phyloP scores from a whole-genome alignment of 2,113 vertebrate genomes.

The Neoarius graeffei region DNA sequence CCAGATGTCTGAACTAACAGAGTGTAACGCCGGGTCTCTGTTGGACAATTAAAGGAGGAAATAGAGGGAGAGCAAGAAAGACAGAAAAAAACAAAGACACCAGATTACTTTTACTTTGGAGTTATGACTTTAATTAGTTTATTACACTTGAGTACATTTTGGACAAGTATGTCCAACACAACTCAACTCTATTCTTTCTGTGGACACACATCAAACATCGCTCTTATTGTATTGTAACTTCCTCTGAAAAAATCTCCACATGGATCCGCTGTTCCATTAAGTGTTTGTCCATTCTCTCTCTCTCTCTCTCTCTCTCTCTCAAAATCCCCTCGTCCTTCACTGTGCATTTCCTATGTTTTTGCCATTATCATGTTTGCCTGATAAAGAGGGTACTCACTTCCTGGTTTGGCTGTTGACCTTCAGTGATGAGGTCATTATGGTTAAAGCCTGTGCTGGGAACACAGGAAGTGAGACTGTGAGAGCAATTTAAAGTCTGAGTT shows the following conservation, averaged over 20 bases:
- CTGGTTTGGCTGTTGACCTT: conserved; percentile 52
- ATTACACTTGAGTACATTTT: not conserved
- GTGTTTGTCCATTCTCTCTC: conserved; percentile 28
- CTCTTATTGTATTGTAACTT: conserved; percentile 21
- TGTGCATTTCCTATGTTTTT: conserved; percentile 45
- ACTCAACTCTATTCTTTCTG: not conserved
- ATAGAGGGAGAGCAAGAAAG: not conserved
- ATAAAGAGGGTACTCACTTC: conserved; percentile 46
- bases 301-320: not conserved
- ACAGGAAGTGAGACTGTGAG: conserved; percentile 41
- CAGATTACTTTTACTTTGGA: not conserved
- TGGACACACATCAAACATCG: not conserved
- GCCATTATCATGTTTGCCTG: conserved; percentile 30
- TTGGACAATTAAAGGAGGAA: conserved; percentile 9
- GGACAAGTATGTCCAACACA: not conserved
- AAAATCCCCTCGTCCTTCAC: conserved; percentile 41
- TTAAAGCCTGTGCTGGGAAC: conserved; percentile 41
- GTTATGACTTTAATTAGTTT: not conserved
- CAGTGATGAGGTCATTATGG: conserved; percentile 44
- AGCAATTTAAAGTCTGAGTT: conserved; percentile 24
- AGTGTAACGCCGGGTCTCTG: conserved; percentile 27
- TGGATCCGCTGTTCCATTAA: conserved; percentile 8
- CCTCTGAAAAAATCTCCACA: conserved; percentile 25
- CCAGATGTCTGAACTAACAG: conserved; percentile 35
- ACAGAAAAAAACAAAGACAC: not conserved